Percentiles rank a stretch among this genome's conserved stretches.
phyloP scores from a whole-genome alignment of 2,797 vertebrate genomes.

The Chromis chromis region DNA sequence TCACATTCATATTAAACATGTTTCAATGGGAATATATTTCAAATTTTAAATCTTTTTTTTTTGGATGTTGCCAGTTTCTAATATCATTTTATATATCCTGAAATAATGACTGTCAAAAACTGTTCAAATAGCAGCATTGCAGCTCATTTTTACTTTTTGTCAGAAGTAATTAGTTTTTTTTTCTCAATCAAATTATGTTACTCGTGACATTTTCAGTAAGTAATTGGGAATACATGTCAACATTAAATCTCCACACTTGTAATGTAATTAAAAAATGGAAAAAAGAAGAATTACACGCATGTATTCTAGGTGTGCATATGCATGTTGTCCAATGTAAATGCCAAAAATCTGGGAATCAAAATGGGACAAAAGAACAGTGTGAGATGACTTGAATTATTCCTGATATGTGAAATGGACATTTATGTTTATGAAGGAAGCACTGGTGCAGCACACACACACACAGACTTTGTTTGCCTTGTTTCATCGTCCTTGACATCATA shows the following conservation, averaged over 20 bases:
- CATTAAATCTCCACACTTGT: constrained; percentile 14
- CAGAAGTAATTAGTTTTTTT: constrained; percentile 20
- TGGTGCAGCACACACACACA: constrained; percentile 18
- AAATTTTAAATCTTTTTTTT: constrained; percentile 5
- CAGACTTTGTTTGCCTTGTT: constrained; percentile 43
- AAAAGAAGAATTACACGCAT: constrained; percentile 1
- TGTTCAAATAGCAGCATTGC: background rate
- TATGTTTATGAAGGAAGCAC: constrained; percentile 29
- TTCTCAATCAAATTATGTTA: constrained; percentile 27
- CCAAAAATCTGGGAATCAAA: constrained; percentile 23
- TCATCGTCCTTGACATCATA: constrained; percentile 72
- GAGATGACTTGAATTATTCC: constrained; percentile 33
- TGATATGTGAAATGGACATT: constrained; percentile 27
- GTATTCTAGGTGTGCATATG: constrained; percentile 3
- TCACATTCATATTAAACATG: background rate
- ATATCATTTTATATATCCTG: constrained; percentile 5
- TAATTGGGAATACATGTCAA: constrained; percentile 37
- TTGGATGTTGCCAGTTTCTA: constrained; percentile 5
- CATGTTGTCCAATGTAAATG: constrained; percentile 13
- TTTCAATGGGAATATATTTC: background rate
- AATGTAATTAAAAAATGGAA: constrained; percentile 23
- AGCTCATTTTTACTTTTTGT: constrained; percentile 20
- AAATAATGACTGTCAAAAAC: constrained; percentile 15
- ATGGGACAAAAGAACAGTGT: constrained; percentile 1
- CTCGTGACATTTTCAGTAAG: constrained; percentile 37